Conservation (phyloP, 2,888 invertebrate species). For the Mythimna loreyi region DNA sequence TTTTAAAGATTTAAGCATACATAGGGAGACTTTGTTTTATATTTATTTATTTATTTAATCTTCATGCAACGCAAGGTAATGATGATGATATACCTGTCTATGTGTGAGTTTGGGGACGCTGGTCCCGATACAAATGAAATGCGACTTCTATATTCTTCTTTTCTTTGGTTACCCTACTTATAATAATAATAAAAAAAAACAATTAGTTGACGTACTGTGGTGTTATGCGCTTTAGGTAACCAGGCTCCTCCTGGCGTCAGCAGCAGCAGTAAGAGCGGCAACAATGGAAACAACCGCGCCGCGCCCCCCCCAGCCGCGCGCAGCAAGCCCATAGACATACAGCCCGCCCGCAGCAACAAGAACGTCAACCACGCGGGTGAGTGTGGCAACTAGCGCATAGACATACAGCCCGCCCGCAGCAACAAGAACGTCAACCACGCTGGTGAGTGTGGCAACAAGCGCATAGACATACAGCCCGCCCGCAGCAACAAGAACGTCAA, state of each 20-base stretch:
- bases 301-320: constrained; percentile 66
- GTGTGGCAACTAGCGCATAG: constrained; percentile 64
- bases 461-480: constrained; percentile 80
- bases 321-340: constrained; percentile 86
- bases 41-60: too few species aligned
- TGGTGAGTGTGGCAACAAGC: constrained; percentile 61
- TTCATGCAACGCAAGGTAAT: too few species aligned
- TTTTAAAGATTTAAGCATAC: too few species aligned
- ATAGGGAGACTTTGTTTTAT: too few species aligned
- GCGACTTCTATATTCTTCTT: too few species aligned
- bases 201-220: constrained; percentile 39
- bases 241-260: constrained; percentile 43
- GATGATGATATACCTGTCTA: too few species aligned
- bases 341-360: constrained; percentile 57
- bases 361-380: constrained; percentile 72
- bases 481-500: constrained; percentile 45
- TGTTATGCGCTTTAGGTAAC: constrained; percentile 52
- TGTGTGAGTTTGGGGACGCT: too few species aligned
- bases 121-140: too few species aligned
- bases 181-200: too few species aligned
- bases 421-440: constrained; percentile 61
- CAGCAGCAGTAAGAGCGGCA: constrained; percentile 53
- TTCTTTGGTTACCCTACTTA: too few species aligned
- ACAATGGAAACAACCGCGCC: constrained; percentile 41
- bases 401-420: constrained; percentile 72